Evolutionary conservation across 2,888 invertebrate species (phyloP).

Genomic region (Chrysomela aeneicollis): DNA sequence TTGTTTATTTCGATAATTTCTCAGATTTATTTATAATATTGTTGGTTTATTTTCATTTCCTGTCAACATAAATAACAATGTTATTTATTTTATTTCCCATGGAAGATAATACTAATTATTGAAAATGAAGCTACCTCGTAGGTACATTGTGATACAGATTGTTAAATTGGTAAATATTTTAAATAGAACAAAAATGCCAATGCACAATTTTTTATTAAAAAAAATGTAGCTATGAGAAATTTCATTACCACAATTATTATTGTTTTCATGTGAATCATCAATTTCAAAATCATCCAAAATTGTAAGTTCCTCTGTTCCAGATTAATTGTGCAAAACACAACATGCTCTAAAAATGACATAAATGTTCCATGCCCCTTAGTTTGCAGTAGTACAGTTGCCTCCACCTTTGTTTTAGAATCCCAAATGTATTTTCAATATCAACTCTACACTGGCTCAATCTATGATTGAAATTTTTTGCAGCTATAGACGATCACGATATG

Average conservation of each 20-base stretch:
- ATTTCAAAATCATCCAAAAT: constrained; percentile 3
- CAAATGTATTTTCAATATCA: constrained; percentile 22
- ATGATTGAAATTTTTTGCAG: constrained; percentile 18
- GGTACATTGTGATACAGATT: too few relatives aligned
- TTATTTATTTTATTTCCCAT: too few relatives aligned
- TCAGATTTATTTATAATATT: too few relatives aligned
- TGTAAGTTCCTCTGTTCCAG: constrained; percentile 4
- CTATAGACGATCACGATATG: constrained; percentile 16
- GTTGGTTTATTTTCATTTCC: too few relatives aligned
- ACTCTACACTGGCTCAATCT: constrained; percentile 20
- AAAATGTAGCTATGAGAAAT: too few relatives aligned
- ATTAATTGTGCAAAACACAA: constrained; percentile 23
- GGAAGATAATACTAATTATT: too few relatives aligned
- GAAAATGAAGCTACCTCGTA: too few relatives aligned
- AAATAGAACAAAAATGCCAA: too few relatives aligned
- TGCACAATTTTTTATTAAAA: too few relatives aligned
- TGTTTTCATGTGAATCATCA: background rate
- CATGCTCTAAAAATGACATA: constrained; percentile 18
- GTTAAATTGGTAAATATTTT: too few relatives aligned
- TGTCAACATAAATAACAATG: too few relatives aligned
- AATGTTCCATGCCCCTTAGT: constrained; percentile 12
- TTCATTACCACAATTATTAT: constrained; percentile 9
- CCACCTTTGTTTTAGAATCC: constrained; percentile 21
- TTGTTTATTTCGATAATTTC: too few relatives aligned
- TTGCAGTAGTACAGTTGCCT: constrained; percentile 21